Evolutionary conservation across 2,888 invertebrate genomes (phyloP).

Genomic region (Cordylochernes scorpioides): DNA sequence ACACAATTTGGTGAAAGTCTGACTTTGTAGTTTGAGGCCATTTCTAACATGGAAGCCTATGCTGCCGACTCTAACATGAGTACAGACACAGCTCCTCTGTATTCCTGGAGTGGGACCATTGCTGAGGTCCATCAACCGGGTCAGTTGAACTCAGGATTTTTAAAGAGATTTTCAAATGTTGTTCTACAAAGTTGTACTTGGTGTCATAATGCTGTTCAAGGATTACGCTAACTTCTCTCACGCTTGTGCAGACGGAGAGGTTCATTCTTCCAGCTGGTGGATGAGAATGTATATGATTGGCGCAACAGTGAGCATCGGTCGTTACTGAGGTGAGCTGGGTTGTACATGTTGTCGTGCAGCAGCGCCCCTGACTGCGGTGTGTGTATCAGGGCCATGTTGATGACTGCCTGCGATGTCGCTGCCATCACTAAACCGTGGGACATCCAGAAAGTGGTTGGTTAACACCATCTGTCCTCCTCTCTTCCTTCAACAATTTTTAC

Average conservation of each 20-base stretch:
- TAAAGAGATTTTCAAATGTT: no score
- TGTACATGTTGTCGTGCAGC: constrained; percentile 1
- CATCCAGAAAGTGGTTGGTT: constrained; percentile 50
- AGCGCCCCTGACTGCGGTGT: not conserved
- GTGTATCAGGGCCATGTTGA: constrained; percentile 52
- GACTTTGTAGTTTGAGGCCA: no score
- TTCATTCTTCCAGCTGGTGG: constrained; percentile 46
- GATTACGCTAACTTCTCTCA: no score
- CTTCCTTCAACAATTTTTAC: not conserved
- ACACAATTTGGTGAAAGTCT: no score
- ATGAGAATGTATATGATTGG: constrained; percentile 33
- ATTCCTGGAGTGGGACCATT: no score
- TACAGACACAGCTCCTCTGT: no score
- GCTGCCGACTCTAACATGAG: no score
- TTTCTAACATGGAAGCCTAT: no score
- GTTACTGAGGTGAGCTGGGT: constrained; percentile 23
- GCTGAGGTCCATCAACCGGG: no score
- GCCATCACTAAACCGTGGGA: constrained; percentile 87
- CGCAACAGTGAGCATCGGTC: constrained; percentile 40
- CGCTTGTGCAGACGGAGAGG: constrained; percentile 53
- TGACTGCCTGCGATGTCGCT: constrained; percentile 81
- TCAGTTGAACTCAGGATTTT: no score
- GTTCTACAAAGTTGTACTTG: no score
- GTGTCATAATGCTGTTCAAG: no score
- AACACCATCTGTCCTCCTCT: not conserved